These are phyloP conservation scores for Mythimna lalbum DNA, from an alignment of 2,888 invertebrate species.

Conservation along the genomic window DNA sequence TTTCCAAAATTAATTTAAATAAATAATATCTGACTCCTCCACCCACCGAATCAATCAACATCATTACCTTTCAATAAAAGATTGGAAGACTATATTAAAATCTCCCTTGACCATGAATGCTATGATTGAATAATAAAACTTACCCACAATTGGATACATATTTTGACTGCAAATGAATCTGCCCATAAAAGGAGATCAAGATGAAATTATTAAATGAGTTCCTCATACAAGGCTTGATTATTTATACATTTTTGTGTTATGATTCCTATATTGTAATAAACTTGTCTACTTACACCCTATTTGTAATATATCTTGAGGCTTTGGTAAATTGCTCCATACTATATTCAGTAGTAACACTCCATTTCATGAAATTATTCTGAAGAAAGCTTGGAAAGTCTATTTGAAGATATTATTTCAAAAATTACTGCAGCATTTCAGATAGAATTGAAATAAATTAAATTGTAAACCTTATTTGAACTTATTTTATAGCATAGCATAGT, in stretches of 20 bases:
- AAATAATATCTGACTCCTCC: too few species aligned
- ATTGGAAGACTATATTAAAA: neutral
- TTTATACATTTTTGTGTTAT: constrained; percentile 15
- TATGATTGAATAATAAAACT: constrained; percentile 5
- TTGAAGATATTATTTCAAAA: neutral
- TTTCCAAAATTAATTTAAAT: too few species aligned
- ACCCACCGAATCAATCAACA: neutral
- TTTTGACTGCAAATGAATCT: constrained; percentile 28
- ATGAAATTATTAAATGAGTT: constrained; percentile 17
- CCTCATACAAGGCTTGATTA: constrained; percentile 1
- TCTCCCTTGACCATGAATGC: neutral
- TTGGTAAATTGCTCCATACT: constrained; percentile 9
- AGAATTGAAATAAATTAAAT: neutral
- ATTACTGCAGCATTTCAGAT: neutral
- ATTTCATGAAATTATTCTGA: neutral
- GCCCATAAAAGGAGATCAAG: constrained; percentile 32
- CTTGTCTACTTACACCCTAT: constrained; percentile 8
- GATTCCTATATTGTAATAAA: constrained; percentile 15
- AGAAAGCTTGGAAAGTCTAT: neutral
- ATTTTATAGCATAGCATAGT: too few species aligned
- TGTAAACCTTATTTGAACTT: neutral
- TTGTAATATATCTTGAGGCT: neutral
- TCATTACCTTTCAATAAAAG: constrained; percentile 14
- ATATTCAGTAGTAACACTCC: constrained; percentile 1
- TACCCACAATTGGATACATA: constrained; percentile 3